Conservation (phyloP, 2,113 vertebrate species). For the Smithornis capensis region DNA sequence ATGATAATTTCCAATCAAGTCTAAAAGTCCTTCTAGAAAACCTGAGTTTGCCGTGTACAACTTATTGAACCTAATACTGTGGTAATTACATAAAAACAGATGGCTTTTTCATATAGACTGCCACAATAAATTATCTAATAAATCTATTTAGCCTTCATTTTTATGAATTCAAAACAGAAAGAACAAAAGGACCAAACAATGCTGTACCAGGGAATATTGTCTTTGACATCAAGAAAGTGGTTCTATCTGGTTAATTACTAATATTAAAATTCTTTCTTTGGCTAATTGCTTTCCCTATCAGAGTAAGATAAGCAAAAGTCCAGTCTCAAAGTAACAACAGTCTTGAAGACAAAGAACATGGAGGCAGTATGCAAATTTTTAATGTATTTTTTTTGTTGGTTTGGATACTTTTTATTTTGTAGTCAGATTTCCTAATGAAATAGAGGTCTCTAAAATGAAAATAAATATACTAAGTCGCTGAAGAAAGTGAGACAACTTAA, state of each 20-base stretch:
- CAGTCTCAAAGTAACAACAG: not conserved
- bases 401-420: not conserved
- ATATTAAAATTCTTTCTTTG: not conserved
- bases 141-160: not conserved
- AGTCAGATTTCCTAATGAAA: not conserved
- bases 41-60: not conserved
- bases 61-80: not conserved
- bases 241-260: not conserved
- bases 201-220: not conserved
- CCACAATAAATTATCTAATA: not conserved
- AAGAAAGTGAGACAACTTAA: not conserved
- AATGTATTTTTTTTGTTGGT: accelerated
- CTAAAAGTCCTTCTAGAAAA: not conserved
- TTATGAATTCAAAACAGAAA: not conserved
- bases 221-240: not conserved
- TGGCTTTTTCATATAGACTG: not conserved
- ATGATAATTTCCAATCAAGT: not conserved
- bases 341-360: not conserved
- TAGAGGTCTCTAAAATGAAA: not conserved
- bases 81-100: not conserved
- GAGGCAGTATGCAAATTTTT: not conserved
- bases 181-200: not conserved
- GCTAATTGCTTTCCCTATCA: not conserved
- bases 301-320: not conserved
- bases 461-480: not conserved